These are phyloP conservation scores for Columba janthina DNA, from an alignment of 2,113 vertebrate species.

Conservation along the genomic window DNA sequence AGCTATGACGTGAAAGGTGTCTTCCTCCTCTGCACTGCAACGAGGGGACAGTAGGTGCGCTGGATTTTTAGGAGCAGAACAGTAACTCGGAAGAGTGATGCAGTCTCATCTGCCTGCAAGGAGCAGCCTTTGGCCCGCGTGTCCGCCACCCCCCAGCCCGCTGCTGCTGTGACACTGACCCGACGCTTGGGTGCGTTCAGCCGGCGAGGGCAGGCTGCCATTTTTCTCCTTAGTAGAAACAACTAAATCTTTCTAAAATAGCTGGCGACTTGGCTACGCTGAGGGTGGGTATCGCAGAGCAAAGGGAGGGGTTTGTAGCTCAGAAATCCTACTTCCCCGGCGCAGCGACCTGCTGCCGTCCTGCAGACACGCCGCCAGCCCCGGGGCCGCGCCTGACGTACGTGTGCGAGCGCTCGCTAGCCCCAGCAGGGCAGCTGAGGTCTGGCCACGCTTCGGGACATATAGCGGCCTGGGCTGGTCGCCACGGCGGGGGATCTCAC, in stretches of 20 bases:
- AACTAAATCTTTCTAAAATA: accelerated
- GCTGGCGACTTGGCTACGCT: accelerated
- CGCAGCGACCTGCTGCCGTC: background rate
- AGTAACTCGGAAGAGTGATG: accelerated
- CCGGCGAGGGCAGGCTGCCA: background rate
- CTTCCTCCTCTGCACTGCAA: background rate
- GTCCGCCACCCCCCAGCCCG: accelerated
- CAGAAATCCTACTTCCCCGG: background rate
- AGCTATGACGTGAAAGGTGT: background rate
- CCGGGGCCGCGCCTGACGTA: background rate
- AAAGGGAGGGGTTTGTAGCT: accelerated
- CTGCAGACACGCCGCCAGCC: background rate
- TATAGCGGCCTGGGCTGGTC: accelerated
- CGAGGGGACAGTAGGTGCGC: accelerated
- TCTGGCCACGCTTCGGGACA: background rate
- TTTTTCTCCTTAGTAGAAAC: background rate
- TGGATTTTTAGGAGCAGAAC: background rate
- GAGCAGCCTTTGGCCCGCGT: background rate
- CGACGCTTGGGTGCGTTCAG: accelerated
- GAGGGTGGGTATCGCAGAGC: accelerated
- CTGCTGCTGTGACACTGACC: background rate
- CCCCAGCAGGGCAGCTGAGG: background rate
- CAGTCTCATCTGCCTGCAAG: accelerated
- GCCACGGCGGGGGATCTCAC: background rate
- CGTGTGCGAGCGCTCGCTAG: background rate